These are phyloP conservation scores for Spilosoma lubricipeda DNA, from an alignment of 2,888 invertebrate genomes.

Conservation along the genomic window DNA sequence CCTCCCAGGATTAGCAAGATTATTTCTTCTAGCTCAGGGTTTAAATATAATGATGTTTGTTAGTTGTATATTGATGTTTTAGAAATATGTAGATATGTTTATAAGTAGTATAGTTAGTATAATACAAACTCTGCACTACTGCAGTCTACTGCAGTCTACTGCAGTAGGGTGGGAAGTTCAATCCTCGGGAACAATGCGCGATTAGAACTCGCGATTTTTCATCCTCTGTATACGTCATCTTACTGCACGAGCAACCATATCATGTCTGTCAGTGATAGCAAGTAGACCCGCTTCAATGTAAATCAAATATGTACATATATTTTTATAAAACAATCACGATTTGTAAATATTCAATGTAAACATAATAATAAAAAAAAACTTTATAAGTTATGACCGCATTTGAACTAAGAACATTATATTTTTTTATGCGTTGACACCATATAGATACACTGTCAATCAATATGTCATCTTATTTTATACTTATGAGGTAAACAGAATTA, in stretches of 20 bases:
- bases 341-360: not conserved
- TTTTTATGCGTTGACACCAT: not conserved
- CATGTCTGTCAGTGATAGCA: constrained; percentile 59
- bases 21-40: not conserved
- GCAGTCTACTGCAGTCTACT: too few relatives aligned
- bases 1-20: too few relatives aligned
- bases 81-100: too few relatives aligned
- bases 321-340: not conserved
- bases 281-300: constrained; percentile 54
- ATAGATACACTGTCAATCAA: not conserved
- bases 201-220: constrained; percentile 25
- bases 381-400: not conserved
- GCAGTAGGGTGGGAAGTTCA: too few relatives aligned
- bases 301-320: constrained; percentile 53
- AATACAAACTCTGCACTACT: not conserved
- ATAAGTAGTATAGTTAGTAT: not conserved
- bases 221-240: constrained; percentile 19
- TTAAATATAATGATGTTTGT: too few relatives aligned
- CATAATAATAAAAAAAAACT: not conserved
- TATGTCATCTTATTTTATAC: not conserved
- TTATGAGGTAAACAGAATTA: not conserved
- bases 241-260: constrained; percentile 57
- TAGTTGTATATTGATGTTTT: too few relatives aligned
- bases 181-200: not conserved
- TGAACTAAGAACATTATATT: not conserved